These are phyloP conservation scores for Hoplodrina ambigua DNA, from an alignment of 2,888 invertebrate species.

Conservation along the genomic window DNA sequence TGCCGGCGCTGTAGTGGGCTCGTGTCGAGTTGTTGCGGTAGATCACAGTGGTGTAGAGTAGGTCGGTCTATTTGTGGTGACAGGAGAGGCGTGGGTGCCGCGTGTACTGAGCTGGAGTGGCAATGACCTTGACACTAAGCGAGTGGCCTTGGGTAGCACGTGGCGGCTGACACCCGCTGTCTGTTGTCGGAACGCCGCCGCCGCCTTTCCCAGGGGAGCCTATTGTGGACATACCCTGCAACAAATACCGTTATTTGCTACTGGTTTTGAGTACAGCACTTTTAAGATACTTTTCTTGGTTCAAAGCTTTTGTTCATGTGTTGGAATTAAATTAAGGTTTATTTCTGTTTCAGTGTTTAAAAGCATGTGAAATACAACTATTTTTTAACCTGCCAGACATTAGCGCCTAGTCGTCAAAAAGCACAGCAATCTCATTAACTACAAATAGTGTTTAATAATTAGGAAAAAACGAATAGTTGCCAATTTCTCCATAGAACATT, in stretches of 20 bases:
- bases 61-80: slow-evolving; percentile 90
- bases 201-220: slow-evolving; percentile 90
- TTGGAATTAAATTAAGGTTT: not conserved
- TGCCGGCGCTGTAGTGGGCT: slow-evolving; percentile 65
- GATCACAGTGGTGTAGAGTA: slow-evolving; percentile 83
- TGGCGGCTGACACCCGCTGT: slow-evolving; percentile 90
- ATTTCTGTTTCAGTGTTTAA: slow-evolving; percentile 4
- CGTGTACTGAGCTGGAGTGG: slow-evolving; percentile 90
- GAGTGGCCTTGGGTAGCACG: slow-evolving; percentile 91
- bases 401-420: not conserved
- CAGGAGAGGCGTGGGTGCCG: slow-evolving; percentile 90
- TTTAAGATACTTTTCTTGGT: not conserved
- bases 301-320: not conserved
- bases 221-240: slow-evolving; percentile 85
- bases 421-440: too few relatives aligned
- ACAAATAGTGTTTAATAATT: too few relatives aligned
- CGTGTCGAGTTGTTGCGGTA: slow-evolving; percentile 79
- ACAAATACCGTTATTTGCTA: slow-evolving; percentile 69
- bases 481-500: too few relatives aligned
- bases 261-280: slow-evolving; percentile 39
- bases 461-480: too few relatives aligned
- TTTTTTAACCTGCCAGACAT: not conserved
- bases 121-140: slow-evolving; percentile 91
- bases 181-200: slow-evolving; percentile 90
- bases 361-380: not conserved